Base-by-base conservation (phyloP, 2,888 invertebrate genomes). In the Choristoneura rosaceana region DNA sequence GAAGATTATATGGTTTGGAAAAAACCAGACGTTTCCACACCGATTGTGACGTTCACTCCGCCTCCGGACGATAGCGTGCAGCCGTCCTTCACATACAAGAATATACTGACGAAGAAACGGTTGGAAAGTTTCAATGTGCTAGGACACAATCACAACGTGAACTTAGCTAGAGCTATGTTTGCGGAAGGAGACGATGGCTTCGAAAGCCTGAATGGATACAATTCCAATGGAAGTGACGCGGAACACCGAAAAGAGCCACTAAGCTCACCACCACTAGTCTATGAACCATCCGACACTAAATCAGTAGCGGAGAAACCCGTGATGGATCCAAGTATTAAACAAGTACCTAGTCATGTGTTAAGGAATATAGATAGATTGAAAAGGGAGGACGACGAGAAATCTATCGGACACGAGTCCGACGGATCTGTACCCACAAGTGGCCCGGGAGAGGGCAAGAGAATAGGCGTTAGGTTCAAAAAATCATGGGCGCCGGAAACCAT, bases 131-230 rank as follows among this genome's bases (percentile, higher is more conserved):
- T 92, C 73, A 93, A 93, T 73, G 87, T 91, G 14, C 80, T 63
- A 8, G 67, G 89, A 71, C 90, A 90, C 71, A 86, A 86, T 68
- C 81, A 85, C 60, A 84, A 86, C 71, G 79, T 82, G 41, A 86
- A 85, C 58, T 79, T 84, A 52, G 82, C 86, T 0, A 84, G 85
- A 80, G 85, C 87, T 0, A 82, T 86, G 67, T 86, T 92, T 60
- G 91, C 91, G 41, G 94, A 95, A 74, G 94, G 97, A 84, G 98
- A 98, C 83, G 97, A 98, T 83, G 98, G 97, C 14, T 97, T 98
- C 82, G 98, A 98, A 90, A 97, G 97, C 86, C 94, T 98, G 9
- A 97, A 97, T 81, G 97, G 97, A 10, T 97, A 97, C 84, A 96
- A 96, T 77, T 97, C 97, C 0, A 96, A 96, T 81, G 95, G 95